A percentile compares a stretch with the other conserved stretches of the same genome.
Conservation (phyloP, 2,113 vertebrate species). For the Hirundichthys speculiger region DNA sequence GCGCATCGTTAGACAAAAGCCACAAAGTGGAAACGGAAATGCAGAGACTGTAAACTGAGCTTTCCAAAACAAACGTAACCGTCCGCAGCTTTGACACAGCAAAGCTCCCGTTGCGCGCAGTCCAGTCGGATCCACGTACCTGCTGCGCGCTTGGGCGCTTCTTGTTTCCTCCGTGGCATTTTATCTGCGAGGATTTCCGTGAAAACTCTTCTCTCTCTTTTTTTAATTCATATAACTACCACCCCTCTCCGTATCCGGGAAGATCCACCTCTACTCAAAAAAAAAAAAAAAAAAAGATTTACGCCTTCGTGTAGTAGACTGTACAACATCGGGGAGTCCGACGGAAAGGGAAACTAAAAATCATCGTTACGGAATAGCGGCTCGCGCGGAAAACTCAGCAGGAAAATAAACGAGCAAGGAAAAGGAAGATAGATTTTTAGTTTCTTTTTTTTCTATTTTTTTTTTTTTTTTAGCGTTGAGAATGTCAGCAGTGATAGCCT, state of each 20-base stretch:
- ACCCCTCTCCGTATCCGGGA: slow-evolving; percentile 84
- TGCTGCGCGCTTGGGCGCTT: slow-evolving; percentile 96
- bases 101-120: slow-evolving; percentile 31
- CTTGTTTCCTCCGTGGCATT: slow-evolving; percentile 99
- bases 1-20: too few species aligned
- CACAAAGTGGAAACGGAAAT: slow-evolving; percentile 66
- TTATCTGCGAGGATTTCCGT: slow-evolving; percentile 71
- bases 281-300: slow-evolving; percentile 53
- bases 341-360: slow-evolving; percentile 61
- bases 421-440: background rate
- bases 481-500: slow-evolving; percentile 53
- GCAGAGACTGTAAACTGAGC: slow-evolving; percentile 55
- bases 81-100: slow-evolving; percentile 21
- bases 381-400: slow-evolving; percentile 37
- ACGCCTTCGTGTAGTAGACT: slow-evolving; percentile 77
- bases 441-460: background rate
- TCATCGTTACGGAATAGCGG: slow-evolving; percentile 54
- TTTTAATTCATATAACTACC: slow-evolving; percentile 52
- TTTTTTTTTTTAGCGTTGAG: slow-evolving; percentile 34
- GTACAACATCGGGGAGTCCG: slow-evolving; percentile 73
- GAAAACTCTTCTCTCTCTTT: slow-evolving; percentile 63
- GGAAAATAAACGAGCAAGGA: slow-evolving; percentile 13
- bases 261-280: slow-evolving; percentile 81
- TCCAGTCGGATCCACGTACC: slow-evolving; percentile 79
- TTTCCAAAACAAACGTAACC: slow-evolving; percentile 56